phyloP scores from a whole-genome alignment of 2,797 vertebrate species.

The Kryptopterus vitreolus region DNA sequence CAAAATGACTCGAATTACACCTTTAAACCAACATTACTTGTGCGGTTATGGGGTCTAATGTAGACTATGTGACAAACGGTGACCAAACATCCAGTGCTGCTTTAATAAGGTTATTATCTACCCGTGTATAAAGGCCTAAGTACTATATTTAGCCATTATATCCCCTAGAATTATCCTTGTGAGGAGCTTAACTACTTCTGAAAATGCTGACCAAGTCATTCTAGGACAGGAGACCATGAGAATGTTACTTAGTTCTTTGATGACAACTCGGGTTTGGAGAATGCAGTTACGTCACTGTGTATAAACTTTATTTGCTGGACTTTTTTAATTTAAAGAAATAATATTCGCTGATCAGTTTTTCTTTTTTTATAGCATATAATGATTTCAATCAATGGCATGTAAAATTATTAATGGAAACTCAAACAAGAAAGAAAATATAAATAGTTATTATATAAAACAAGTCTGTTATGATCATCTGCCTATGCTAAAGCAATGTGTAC shows the following conservation, averaged over 20 bases:
- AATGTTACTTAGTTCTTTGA: constrained; percentile 2
- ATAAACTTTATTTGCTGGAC: background rate
- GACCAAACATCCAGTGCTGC: constrained; percentile 12
- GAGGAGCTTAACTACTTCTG: constrained; percentile 32
- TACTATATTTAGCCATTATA: constrained; percentile 45
- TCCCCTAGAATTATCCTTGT: constrained; percentile 45
- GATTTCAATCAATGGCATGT: background rate
- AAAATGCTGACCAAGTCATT: constrained; percentile 37
- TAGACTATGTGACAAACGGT: background rate
- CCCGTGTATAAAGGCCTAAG: constrained; percentile 28
- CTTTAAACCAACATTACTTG: background rate
- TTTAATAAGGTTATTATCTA: constrained; percentile 50
- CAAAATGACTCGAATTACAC: constrained; percentile 10
- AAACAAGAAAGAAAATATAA: background rate
- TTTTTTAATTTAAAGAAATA: no score
- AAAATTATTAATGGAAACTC: background rate
- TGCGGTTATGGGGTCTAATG: background rate
- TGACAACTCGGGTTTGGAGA: constrained; percentile 16
- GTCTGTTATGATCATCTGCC: background rate
- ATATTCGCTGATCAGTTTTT: no score
- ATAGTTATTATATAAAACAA: background rate
- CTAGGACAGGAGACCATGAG: constrained; percentile 1
- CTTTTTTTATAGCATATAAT: background rate
- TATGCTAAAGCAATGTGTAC: background rate
- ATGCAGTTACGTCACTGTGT: background rate